A percentile compares a stretch with the other conserved stretches of the same genome.
phyloP scores from a whole-genome alignment of 2,888 invertebrate genomes.

The Harmothoe impar region DNA sequence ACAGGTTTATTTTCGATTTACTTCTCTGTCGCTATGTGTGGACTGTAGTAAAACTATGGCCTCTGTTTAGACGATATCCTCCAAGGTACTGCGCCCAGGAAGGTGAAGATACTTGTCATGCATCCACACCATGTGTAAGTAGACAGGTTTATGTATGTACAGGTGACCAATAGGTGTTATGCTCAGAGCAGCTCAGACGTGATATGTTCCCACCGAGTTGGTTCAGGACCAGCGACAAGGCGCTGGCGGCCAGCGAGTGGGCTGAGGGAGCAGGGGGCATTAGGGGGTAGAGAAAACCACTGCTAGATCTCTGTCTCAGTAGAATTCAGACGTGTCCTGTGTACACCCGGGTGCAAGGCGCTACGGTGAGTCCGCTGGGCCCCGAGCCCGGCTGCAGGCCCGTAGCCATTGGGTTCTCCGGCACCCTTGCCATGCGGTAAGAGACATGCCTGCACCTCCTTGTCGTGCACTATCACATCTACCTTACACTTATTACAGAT shows the following conservation, averaged over 20 bases:
- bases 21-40: not conserved
- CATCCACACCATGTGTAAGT: not conserved
- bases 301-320: constrained; percentile 74
- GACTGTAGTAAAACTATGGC: no score
- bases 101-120: constrained; percentile 1
- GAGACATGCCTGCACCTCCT: constrained; percentile 76
- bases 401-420: constrained; percentile 64
- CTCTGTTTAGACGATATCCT: no score
- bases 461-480: constrained; percentile 77
- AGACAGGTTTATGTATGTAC: not conserved
- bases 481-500: constrained; percentile 78
- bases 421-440: constrained; percentile 19
- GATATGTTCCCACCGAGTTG: not conserved
- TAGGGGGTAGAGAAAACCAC: not conserved
- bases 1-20: not conserved
- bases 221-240: not conserved
- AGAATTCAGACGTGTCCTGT: constrained; percentile 70
- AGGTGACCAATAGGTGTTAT: not conserved
- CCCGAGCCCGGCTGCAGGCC: constrained; percentile 57
- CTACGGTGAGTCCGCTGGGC: constrained; percentile 23
- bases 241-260: not conserved
- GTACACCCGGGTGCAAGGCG: constrained; percentile 63
- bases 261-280: not conserved
- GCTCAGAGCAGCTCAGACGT: no score
- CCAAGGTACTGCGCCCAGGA: not conserved